phyloP scores from a whole-genome alignment of 2,113 vertebrate species.

The Arenaria interpres region DNA sequence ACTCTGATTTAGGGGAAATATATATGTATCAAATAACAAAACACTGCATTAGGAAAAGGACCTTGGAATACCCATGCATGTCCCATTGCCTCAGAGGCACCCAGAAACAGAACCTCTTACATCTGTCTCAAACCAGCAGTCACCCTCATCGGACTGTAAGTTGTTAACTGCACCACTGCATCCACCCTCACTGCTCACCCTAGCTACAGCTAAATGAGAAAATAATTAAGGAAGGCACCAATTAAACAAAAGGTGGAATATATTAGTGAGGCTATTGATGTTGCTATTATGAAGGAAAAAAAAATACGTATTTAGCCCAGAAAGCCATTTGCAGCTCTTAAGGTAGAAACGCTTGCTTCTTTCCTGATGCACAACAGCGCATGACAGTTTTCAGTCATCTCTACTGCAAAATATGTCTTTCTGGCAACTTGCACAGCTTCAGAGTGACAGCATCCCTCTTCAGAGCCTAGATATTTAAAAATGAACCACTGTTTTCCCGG shows the following conservation, averaged over 20 bases:
- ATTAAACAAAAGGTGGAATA: background rate
- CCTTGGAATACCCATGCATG: background rate
- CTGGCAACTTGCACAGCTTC: background rate
- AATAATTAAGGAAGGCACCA: background rate
- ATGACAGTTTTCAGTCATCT: background rate
- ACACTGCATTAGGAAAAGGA: background rate
- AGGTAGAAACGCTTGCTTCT: background rate
- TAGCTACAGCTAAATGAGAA: background rate
- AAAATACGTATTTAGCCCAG: background rate
- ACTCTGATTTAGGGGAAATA: background rate
- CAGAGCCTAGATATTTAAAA: slow-evolving; percentile 48
- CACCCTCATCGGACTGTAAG: background rate
- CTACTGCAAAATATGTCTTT: slow-evolving; percentile 18
- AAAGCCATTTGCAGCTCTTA: background rate
- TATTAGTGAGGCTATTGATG: background rate
- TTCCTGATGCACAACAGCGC: background rate
- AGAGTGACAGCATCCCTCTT: background rate
- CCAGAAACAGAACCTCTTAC: background rate
- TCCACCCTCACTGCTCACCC: background rate
- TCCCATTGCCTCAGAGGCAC: background rate
- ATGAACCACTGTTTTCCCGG: background rate
- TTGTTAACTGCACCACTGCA: background rate
- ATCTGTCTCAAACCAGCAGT: background rate
- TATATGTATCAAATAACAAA: background rate
- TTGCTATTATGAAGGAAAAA: background rate